Conservation (phyloP, 2,888 invertebrate species). For the Leptinotarsa peninsularis region DNA sequence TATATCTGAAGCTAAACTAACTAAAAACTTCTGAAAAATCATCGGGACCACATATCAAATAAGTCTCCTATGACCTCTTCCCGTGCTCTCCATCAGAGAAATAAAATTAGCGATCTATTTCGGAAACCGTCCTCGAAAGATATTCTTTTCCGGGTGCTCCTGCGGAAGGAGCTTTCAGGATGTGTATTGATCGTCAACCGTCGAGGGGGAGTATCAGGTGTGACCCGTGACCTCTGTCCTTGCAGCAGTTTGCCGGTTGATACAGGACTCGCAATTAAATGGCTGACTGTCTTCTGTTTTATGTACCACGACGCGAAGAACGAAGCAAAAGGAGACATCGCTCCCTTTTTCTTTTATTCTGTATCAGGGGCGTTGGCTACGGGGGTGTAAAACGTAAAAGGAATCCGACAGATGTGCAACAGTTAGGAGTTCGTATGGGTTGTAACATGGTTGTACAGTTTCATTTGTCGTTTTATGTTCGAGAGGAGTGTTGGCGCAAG, state of each 20-base stretch:
- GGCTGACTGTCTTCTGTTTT: not conserved
- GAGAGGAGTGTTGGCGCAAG: too few species aligned
- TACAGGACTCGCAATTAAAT: constrained; percentile 1
- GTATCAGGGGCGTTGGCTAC: not conserved
- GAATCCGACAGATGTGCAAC: not conserved
- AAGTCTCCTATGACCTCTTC: too few species aligned
- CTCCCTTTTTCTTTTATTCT: not conserved
- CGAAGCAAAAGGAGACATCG: not conserved
- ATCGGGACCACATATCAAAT: too few species aligned
- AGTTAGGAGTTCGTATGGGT: not conserved
- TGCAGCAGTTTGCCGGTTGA: constrained; percentile 6
- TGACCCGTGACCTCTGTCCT: constrained; percentile 14
- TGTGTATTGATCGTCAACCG: constrained; percentile 7
- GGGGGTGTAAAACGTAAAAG: not conserved
- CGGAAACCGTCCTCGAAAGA: not conserved
- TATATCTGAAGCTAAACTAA: too few species aligned
- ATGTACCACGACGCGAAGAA: not conserved
- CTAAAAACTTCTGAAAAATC: too few species aligned
- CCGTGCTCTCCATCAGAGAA: not conserved
- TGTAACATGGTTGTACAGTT: too few species aligned
- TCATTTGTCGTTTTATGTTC: too few species aligned
- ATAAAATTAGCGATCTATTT: constrained; percentile 1
- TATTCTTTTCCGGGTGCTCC: constrained; percentile 9
- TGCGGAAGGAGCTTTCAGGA: constrained; percentile 18
- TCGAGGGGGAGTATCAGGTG: constrained; percentile 2